Percentiles rank a stretch among this genome's conserved stretches.
Conservation (phyloP, 1,140 invertebrate species). For the Zaprionus gabonicus region DNA sequence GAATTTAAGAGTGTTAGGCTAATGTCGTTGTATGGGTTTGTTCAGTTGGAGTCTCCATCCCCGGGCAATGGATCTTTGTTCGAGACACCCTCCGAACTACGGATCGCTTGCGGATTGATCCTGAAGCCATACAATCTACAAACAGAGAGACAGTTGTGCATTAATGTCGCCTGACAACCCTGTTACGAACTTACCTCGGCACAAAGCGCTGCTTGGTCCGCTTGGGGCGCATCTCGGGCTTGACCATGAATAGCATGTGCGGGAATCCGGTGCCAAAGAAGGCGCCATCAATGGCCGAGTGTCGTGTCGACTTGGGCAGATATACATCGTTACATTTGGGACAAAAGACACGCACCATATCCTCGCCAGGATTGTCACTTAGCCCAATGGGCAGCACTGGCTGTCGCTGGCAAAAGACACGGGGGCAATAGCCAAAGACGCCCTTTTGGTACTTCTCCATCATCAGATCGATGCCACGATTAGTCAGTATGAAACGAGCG, state of each 20-base stretch:
- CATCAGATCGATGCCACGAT: conserved; percentile 99
- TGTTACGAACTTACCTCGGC: conserved; percentile 89
- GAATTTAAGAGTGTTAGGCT: neutral
- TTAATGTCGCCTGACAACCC: neutral
- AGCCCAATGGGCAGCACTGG: conserved; percentile 97
- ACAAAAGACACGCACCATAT: conserved; percentile 99
- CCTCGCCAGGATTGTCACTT: conserved; percentile 98
- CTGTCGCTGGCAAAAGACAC: conserved; percentile 98
- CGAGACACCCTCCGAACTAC: neutral
- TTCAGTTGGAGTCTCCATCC: conserved; percentile 36
- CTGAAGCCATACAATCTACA: conserved; percentile 63
- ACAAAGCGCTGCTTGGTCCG: conserved; percentile 98
- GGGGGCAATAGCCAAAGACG: conserved; percentile 98
- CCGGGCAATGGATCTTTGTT: neutral
- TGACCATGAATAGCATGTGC: conserved; percentile 99
- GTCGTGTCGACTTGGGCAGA: conserved; percentile 98
- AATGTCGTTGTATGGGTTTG: neutral
- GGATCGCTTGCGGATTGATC: conserved; percentile 55
- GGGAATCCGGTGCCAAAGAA: conserved; percentile 99
- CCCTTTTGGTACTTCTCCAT: conserved; percentile 99
- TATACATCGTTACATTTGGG: conserved; percentile 99
- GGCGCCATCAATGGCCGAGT: conserved; percentile 99
- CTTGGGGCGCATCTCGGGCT: conserved; percentile 99
- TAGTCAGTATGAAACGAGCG: conserved; percentile 99
- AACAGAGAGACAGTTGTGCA: neutral